Base-by-base conservation (phyloP, 2,888 invertebrate species). In the Callosobruchus maculatus region DNA sequence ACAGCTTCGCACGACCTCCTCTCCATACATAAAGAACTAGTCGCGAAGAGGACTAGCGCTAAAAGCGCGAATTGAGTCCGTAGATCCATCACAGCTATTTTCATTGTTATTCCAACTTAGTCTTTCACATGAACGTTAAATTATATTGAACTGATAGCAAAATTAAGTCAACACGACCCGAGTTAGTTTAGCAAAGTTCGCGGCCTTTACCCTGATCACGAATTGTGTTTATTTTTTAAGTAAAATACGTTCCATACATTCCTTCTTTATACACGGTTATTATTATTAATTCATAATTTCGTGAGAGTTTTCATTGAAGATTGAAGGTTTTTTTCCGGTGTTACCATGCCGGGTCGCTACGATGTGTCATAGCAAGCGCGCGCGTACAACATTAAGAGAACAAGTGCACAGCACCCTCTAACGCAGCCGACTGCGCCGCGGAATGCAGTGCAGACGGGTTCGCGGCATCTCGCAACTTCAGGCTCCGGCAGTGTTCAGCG, bases 1-100 rank as follows among this genome's bases (percentile, higher is more conserved):
- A 89, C 89, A 84, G 86, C 88, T 76, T 88, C 86, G 88, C 90
- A 90, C 80, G 89, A 88, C 81, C 76, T 77, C 66, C 80, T 75
- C 75, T 81, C 76, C 49, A 13, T 49, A 1, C 9, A 49, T 13
- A 1, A 71, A 30, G 22, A 67, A 20, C 71, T 70, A 68, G 30
- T 67, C 70, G 72, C 22, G 70, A 74, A 74, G 31, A 69, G 70
- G 75, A 49, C 5, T 7, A 49, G 4, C 49, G 49, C 49, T 1
- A 49, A 49, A 13, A 49, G 49, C 49, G 18, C 49, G 49, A 49
- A 13, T 49, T 49, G 13, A 7, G 49, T 49, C 18, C 49, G 49
- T 49, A 49, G 49, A 49, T 49, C 49, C 49, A 49, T 13, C 49
- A 49, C 49, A 49, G 49, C 18, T 18, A 49, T 49, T 49, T 13